Evolutionary conservation across 2,113 vertebrate genomes (phyloP).

Genomic region (Amphiprion percula): DNA sequence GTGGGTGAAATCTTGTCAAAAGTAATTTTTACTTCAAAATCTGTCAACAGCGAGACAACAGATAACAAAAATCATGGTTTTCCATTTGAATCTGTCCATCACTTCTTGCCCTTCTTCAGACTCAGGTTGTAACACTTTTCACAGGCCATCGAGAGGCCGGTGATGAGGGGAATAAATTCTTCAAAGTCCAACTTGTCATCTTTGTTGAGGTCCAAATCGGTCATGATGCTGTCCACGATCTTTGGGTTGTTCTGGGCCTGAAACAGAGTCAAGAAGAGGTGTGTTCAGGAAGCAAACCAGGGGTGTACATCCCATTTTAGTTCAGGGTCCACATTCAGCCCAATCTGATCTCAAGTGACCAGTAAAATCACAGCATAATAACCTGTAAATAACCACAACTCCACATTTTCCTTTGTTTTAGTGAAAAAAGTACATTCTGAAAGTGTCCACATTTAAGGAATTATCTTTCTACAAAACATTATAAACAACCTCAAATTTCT

Average conservation of each 20-base stretch:
- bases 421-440: too few species aligned
- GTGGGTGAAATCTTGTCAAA: neutral
- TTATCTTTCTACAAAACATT: too few species aligned
- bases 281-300: neutral
- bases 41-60: neutral
- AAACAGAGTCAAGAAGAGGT: constrained; percentile 21
- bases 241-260: constrained; percentile 89
- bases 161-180: constrained; percentile 91
- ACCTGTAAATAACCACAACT: too few species aligned
- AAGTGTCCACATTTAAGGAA: too few species aligned
- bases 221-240: constrained; percentile 88
- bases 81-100: neutral
- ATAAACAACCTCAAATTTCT: too few species aligned
- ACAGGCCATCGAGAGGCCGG: constrained; percentile 90
- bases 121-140: constrained; percentile 83
- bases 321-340: too few species aligned
- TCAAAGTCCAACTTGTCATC: constrained; percentile 92
- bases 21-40: constrained; percentile 60
- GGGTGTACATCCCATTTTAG: neutral
- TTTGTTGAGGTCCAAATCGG: constrained; percentile 90
- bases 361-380: too few species aligned
- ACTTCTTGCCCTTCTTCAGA: constrained; percentile 69
- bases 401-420: too few species aligned
- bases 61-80: neutral
- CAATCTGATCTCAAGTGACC: too few species aligned